A percentile compares a stretch with the other conserved stretches of the same genome.
phyloP scores from a whole-genome alignment of 2,797 vertebrate species.

The Steatocranus sp. region DNA sequence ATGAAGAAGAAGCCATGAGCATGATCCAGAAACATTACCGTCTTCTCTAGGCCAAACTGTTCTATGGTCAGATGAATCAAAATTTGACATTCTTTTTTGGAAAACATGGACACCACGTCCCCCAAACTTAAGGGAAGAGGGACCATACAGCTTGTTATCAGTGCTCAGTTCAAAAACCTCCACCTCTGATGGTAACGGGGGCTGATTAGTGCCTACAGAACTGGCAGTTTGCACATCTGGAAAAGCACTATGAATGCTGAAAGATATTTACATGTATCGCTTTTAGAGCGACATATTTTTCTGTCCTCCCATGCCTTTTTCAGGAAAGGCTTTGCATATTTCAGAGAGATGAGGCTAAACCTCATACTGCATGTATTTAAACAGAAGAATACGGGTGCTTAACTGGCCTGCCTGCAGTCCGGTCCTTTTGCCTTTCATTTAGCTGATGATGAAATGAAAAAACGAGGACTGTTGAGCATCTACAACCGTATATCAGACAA shows the following conservation, averaged over 20 bases:
- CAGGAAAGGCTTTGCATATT: neutral
- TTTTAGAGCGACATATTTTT: neutral
- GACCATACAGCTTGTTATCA: neutral
- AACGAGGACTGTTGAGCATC: neutral
- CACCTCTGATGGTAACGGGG: neutral
- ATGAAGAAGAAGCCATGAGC: neutral
- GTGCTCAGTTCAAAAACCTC: neutral
- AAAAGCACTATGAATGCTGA: neutral
- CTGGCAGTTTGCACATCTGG: neutral
- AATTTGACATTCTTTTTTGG: neutral
- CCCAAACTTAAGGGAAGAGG: neutral
- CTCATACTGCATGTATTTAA: neutral
- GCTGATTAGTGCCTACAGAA: neutral
- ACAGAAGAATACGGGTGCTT: neutral
- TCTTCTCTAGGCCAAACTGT: neutral
- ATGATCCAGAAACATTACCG: neutral
- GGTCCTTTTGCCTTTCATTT: neutral
- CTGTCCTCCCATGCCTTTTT: neutral
- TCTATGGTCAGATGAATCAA: neutral
- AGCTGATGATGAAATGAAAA: neutral
- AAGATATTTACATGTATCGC: neutral
- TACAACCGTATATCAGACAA: neutral
- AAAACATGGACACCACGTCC: neutral
- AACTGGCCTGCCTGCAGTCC: neutral
- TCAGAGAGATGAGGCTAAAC: neutral